Evolutionary conservation across 2,797 vertebrate genomes (phyloP).

Genomic region (Rhinichthys osculus): DNA sequence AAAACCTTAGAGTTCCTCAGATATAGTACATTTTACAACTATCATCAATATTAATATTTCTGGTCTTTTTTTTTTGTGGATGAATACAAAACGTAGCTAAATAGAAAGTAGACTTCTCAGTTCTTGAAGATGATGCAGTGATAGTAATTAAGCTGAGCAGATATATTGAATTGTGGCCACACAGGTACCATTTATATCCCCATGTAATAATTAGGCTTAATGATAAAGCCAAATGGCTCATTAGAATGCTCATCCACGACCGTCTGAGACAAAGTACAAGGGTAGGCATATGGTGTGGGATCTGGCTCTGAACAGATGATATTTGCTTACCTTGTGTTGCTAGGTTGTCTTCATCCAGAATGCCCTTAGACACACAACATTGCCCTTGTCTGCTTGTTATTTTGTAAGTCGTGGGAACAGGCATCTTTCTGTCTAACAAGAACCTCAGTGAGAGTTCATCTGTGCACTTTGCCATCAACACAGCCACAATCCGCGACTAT

Average conservation of each 20-base stretch:
- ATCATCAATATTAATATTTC: not conserved
- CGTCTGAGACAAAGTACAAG: slow-evolving; percentile 60
- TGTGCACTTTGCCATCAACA: slow-evolving; percentile 23
- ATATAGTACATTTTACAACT: not conserved
- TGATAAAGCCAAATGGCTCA: slow-evolving; percentile 77
- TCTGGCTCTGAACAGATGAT: slow-evolving; percentile 60
- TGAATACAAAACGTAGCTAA: not conserved
- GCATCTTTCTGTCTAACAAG: slow-evolving; percentile 33
- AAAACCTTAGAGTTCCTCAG: not conserved
- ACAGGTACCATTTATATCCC: slow-evolving; percentile 72
- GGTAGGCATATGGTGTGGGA: slow-evolving; percentile 68
- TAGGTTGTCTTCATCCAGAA: slow-evolving; percentile 55
- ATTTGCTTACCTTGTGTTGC: slow-evolving; percentile 65
- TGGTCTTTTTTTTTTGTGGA: not conserved
- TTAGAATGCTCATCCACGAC: slow-evolving; percentile 74
- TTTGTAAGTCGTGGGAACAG: slow-evolving; percentile 2
- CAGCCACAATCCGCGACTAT: not conserved
- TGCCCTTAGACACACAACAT: slow-evolving; percentile 25
- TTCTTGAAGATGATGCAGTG: slow-evolving; percentile 70
- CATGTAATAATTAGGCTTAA: slow-evolving; percentile 79
- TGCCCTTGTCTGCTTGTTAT: slow-evolving; percentile 32
- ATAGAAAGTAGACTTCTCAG: slow-evolving; percentile 41
- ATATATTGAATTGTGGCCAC: slow-evolving; percentile 78
- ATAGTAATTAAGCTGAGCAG: slow-evolving; percentile 63
- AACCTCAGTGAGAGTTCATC: slow-evolving; percentile 42